Conservation (phyloP, 2,888 invertebrate genomes). For the Eremobia ochroleuca region DNA sequence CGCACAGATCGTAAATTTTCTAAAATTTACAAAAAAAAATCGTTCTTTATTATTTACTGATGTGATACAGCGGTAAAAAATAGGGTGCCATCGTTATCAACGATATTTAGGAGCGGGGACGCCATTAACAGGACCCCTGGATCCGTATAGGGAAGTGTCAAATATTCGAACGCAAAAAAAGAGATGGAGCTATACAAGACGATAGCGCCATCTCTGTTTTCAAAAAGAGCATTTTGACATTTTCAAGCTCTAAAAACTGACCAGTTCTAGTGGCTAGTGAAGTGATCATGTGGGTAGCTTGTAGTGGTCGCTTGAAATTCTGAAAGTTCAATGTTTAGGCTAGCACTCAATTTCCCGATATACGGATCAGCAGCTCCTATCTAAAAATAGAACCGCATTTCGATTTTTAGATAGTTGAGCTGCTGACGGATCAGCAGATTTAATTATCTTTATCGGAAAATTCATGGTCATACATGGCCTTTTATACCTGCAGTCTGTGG, state of each 20-base stretch:
- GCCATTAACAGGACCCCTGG: constrained; percentile 18
- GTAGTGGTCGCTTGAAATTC: background rate
- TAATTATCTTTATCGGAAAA: constrained; percentile 12
- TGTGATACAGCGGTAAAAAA: background rate
- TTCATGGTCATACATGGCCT: constrained; percentile 11
- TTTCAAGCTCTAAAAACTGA: background rate
- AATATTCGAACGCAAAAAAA: background rate
- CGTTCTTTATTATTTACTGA: constrained; percentile 48
- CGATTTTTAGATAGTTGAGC: constrained; percentile 18
- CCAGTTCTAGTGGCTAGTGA: background rate
- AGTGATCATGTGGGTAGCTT: background rate
- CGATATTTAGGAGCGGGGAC: constrained; percentile 6
- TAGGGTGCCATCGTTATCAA: background rate
- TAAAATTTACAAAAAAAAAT: constrained; percentile 15
- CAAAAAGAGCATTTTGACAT: background rate
- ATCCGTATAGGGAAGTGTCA: background rate
- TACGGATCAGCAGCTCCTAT: too few relatives aligned
- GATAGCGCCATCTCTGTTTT: background rate
- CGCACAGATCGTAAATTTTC: constrained; percentile 33
- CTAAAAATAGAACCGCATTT: too few relatives aligned
- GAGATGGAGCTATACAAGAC: background rate
- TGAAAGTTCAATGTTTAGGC: constrained; percentile 18
- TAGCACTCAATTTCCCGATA: too few relatives aligned
- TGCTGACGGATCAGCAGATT: too few relatives aligned
- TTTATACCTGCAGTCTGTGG: too few relatives aligned